Evolutionary conservation across 2,888 invertebrate species (phyloP).

Genomic region (Rhimphoctona megacephalus): DNA sequence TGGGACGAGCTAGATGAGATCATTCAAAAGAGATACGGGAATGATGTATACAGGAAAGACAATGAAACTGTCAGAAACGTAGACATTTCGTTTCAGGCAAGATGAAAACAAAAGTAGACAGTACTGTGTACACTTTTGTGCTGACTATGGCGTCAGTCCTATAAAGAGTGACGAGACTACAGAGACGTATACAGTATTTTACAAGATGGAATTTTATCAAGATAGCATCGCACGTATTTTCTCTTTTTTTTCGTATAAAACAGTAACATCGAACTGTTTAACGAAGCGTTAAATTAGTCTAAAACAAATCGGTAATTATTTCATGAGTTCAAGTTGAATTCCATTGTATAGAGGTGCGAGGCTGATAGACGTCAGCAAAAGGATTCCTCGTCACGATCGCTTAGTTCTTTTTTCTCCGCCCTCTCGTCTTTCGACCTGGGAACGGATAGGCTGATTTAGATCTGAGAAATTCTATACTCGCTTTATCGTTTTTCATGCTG

Average conservation of each 20-base stretch:
- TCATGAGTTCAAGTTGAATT: not conserved
- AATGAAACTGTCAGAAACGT: constrained; percentile 53
- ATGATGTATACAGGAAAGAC: constrained; percentile 33
- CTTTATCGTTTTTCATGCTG: constrained; percentile 1
- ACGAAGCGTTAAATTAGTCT: constrained; percentile 19
- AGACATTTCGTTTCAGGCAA: constrained; percentile 25
- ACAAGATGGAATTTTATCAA: not conserved
- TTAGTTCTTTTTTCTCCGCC: constrained; percentile 18
- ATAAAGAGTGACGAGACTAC: not conserved
- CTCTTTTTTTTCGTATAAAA: not conserved
- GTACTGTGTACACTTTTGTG: not conserved
- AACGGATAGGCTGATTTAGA: constrained; percentile 50
- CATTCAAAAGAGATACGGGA: constrained; percentile 21
- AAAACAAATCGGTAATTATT: constrained; percentile 18
- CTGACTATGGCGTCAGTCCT: constrained; percentile 6
- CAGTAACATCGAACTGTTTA: not conserved
- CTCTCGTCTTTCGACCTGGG: constrained; percentile 38
- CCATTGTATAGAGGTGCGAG: constrained; percentile 13
- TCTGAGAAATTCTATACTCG: constrained; percentile 28
- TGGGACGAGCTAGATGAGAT: constrained; percentile 35
- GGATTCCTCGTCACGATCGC: constrained; percentile 63
- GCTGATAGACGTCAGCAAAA: constrained; percentile 42
- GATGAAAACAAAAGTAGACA: constrained; percentile 6
- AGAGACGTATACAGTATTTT: not conserved
- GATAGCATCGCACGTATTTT: not conserved